Percentiles rank a stretch among this genome's conserved stretches.
phyloP scores from a whole-genome alignment of 2,888 invertebrate species.

The Reticulitermes lucifugus region DNA sequence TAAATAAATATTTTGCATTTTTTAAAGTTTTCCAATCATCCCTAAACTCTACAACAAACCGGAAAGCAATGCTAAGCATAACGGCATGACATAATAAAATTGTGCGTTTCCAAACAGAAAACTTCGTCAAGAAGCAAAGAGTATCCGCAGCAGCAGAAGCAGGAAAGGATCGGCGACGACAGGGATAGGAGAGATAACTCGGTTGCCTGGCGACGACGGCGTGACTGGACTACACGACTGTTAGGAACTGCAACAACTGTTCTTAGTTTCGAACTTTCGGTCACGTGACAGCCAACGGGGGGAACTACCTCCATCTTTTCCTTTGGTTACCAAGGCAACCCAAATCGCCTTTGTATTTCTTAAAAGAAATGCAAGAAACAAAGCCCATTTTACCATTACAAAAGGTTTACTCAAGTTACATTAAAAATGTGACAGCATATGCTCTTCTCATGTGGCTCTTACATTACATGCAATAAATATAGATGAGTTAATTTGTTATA shows the following conservation, averaged over 20 bases:
- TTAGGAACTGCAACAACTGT: constrained; percentile 8
- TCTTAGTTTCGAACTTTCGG: constrained; percentile 19
- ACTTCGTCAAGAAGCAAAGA: not conserved
- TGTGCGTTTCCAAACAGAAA: constrained; percentile 2
- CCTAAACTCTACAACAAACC: too few species aligned
- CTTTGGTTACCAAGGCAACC: constrained; percentile 28
- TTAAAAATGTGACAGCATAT: not conserved
- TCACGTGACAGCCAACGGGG: not conserved
- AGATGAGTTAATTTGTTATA: not conserved
- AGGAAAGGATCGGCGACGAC: not conserved
- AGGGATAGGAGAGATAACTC: not conserved
- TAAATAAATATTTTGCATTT: too few species aligned
- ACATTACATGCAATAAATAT: not conserved
- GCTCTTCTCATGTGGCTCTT: not conserved
- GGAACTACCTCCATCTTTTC: not conserved
- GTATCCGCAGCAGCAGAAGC: not conserved
- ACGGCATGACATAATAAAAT: too few species aligned
- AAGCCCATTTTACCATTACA: not conserved
- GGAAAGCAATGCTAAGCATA: too few species aligned
- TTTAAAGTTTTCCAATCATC: too few species aligned
- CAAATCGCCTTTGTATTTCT: not conserved
- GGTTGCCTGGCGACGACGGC: constrained; percentile 10
- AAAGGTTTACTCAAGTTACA: not conserved
- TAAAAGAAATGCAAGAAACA: not conserved
- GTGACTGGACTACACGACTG: constrained; percentile 15